Evolutionary conservation across 35 echinoderm and acorn worm species (phyloP).

Genomic region (Acanthaster planci): DNA sequence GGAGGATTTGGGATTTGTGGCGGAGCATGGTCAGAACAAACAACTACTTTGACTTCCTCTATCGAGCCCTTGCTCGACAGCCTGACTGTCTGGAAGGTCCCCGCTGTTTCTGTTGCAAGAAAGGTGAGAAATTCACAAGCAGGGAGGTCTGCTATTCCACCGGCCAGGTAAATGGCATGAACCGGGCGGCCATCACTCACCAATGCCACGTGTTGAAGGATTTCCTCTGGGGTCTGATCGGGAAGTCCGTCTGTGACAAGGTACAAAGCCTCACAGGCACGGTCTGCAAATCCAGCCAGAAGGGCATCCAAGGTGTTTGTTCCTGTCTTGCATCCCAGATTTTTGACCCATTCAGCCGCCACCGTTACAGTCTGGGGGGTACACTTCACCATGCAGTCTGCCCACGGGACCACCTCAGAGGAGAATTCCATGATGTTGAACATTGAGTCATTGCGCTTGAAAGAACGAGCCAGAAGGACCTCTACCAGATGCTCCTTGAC

Average conservation of each 20-base stretch:
- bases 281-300: constrained; percentile 59
- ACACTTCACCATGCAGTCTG: constrained; percentile 85
- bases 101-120: constrained; percentile 75
- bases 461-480: constrained; percentile 61
- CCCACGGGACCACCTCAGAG: constrained; percentile 79
- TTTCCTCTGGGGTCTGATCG: constrained; percentile 65
- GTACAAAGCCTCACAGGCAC: constrained; percentile 77
- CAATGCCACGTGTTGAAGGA: constrained; percentile 58
- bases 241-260: constrained; percentile 91
- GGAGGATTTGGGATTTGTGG: constrained; percentile 3
- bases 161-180: constrained; percentile 66
- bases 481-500: constrained; percentile 88
- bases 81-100: constrained; percentile 89
- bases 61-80: constrained; percentile 62
- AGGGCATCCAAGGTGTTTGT: constrained; percentile 95
- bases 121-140: constrained; percentile 83
- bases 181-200: constrained; percentile 61
- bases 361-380: constrained; percentile 92
- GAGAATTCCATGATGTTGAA: constrained; percentile 87
- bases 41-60: constrained; percentile 70
- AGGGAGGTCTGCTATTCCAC: constrained; percentile 47
- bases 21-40: constrained; percentile 55
- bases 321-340: constrained; percentile 62
- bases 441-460: constrained; percentile 68
- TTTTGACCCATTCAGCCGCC: constrained; percentile 76